phyloP scores from a whole-genome alignment of 2,797 vertebrate species.

The Uromys caudimaculatus region DNA sequence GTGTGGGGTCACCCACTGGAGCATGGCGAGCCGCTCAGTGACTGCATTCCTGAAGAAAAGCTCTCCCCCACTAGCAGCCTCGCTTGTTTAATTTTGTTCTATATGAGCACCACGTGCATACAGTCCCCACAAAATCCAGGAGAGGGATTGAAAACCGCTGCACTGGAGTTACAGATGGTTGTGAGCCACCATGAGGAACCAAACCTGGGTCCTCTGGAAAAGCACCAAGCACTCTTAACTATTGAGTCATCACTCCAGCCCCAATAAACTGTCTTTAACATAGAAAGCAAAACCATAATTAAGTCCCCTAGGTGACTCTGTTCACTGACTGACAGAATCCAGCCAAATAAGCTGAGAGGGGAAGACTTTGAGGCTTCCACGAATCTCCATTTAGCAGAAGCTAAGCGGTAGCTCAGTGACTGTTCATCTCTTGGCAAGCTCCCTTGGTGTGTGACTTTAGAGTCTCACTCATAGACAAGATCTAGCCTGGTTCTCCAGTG shows the following conservation, averaged over 20 bases:
- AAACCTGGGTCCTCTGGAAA: background rate
- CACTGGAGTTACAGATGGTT: background rate
- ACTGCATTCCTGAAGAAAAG: background rate
- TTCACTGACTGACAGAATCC: background rate
- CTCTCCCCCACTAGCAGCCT: background rate
- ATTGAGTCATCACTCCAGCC: background rate
- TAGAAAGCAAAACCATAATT: background rate
- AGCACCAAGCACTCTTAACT: background rate
- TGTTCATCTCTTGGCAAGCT: background rate
- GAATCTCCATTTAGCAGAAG: background rate
- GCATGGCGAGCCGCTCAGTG: background rate
- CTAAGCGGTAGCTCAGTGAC: background rate
- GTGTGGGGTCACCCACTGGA: background rate
- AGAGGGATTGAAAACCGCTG: background rate
- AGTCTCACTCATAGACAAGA: background rate
- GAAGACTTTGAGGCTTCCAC: background rate
- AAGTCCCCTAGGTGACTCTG: background rate
- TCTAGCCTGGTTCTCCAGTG: background rate
- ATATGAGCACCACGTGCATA: background rate
- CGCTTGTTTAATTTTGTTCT: background rate
- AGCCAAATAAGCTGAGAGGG: accelerated
- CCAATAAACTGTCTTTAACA: background rate
- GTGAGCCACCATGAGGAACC: background rate
- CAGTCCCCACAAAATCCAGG: background rate
- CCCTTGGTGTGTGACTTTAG: background rate